These are phyloP conservation scores for Athripsodes cinereus DNA, from an alignment of 2,888 invertebrate genomes.

Conservation along the genomic window DNA sequence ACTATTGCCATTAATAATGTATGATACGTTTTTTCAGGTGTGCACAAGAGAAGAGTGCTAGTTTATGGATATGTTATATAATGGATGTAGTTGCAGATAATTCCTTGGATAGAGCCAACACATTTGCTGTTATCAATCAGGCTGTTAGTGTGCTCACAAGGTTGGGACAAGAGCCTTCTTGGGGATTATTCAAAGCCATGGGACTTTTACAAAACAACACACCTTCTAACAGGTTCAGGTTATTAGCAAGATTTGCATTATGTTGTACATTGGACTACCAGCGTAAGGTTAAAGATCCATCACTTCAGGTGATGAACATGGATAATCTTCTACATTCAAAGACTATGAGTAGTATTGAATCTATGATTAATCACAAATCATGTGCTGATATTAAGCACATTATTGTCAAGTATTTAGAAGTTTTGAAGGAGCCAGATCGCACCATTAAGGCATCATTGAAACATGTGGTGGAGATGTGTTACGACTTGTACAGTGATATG, in stretches of 20 bases:
- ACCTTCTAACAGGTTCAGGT: constrained; percentile 21
- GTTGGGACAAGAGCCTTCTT: constrained; percentile 24
- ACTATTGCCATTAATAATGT: background rate
- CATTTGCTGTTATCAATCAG: constrained; percentile 11
- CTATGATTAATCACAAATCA: constrained; percentile 19
- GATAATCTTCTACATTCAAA: constrained; percentile 3
- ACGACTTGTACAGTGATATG: constrained; percentile 19
- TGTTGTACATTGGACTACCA: constrained; percentile 15
- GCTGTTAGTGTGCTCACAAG: constrained; percentile 18
- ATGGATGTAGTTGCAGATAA: constrained; percentile 10
- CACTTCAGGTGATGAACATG: background rate
- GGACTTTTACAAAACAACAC: constrained; percentile 21
- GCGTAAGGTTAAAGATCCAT: constrained; percentile 8
- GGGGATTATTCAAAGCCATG: constrained; percentile 24
- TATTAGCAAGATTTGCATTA: constrained; percentile 19
- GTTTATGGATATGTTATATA: constrained; percentile 23
- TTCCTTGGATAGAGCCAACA: constrained; percentile 10
- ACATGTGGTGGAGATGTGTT: constrained; percentile 14
- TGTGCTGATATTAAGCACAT: constrained; percentile 18
- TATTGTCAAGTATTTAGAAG: constrained; percentile 13
- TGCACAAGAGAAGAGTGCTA: constrained; percentile 14
- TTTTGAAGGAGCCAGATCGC: constrained; percentile 11
- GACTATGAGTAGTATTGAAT: constrained; percentile 10
- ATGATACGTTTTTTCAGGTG: constrained; percentile 13
- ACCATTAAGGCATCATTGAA: constrained; percentile 11